These are phyloP conservation scores for Salmo trutta DNA, from an alignment of 2,797 vertebrate species.

Conservation along the genomic window DNA sequence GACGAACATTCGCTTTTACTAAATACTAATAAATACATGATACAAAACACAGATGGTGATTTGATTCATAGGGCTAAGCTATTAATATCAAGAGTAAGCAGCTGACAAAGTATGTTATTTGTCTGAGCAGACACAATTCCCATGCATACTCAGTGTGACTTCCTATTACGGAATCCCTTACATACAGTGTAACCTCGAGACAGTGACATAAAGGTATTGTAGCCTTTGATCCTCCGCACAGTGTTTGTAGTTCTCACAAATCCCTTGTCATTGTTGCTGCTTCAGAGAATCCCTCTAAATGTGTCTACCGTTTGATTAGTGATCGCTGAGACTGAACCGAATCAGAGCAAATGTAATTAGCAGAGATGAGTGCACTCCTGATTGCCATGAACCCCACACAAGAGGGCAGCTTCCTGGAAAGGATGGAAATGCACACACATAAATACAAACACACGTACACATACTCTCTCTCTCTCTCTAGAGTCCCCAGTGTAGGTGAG, in stretches of 20 bases:
- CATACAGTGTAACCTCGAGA: neutral
- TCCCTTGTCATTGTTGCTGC: constrained; percentile 35
- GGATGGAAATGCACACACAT: neutral
- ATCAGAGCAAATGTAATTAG: constrained; percentile 17
- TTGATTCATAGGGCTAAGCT: too few relatives aligned
- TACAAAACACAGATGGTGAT: neutral
- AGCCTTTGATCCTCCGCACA: constrained; percentile 7
- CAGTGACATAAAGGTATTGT: neutral
- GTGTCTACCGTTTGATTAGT: constrained; percentile 39
- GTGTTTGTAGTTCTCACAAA: constrained; percentile 22
- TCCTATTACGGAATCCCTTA: neutral
- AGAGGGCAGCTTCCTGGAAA: constrained; percentile 12
- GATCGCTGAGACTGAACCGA: constrained; percentile 40
- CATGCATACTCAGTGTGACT: neutral
- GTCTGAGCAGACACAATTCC: neutral
- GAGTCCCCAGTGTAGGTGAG: neutral
- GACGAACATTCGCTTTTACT: neutral
- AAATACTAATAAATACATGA: neutral
- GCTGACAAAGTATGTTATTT: neutral
- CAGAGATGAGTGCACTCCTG: constrained; percentile 1
- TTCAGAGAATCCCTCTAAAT: constrained; percentile 31
- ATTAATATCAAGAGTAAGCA: neutral
- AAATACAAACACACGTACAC: neutral
- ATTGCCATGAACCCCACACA: constrained; percentile 10
- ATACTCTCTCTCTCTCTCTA: neutral